A percentile compares a stretch with the other conserved stretches of the same genome.
Conservation (phyloP, 2,888 invertebrate genomes). For the Ligdia adustata region DNA sequence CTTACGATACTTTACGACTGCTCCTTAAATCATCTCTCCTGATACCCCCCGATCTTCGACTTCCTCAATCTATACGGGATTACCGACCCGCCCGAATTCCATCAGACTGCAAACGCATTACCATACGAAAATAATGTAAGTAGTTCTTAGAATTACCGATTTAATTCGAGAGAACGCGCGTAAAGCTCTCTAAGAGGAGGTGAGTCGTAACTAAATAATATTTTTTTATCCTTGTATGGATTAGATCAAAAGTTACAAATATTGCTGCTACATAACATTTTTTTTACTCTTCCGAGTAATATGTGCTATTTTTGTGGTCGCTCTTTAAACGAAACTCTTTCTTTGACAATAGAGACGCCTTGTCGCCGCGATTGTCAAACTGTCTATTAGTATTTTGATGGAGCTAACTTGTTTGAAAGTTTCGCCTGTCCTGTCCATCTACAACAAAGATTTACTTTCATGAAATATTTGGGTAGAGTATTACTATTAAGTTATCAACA, state of each 20-base stretch:
- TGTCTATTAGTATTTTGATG: conserved; percentile 37
- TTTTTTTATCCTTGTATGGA: conserved; percentile 19
- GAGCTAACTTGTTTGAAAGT: conserved; percentile 34
- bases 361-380: conserved; percentile 33
- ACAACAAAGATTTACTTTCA: conserved; percentile 32
- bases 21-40: conserved; percentile 47
- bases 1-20: conserved; percentile 65
- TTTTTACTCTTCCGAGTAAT: conserved; percentile 15
- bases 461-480: conserved; percentile 27
- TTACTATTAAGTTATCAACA: conserved; percentile 24
- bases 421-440: conserved; percentile 30
- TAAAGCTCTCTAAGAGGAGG: conserved; percentile 21
- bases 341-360: conserved; percentile 35
- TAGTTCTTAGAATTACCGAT: conserved; percentile 32
- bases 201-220: conserved; percentile 12
- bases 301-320: conserved; percentile 29
- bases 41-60: conserved; percentile 41
- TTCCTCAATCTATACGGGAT: conserved; percentile 41
- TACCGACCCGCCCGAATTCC: conserved; percentile 39
- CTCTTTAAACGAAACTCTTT: conserved; percentile 31
- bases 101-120: conserved; percentile 38
- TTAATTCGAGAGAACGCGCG: conserved; percentile 27
- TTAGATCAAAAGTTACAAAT: conserved; percentile 23
- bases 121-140: conserved; percentile 39
- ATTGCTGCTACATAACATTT: too few relatives aligned